Percentiles rank a stretch among this genome's conserved stretches.
Conservation (phyloP, 2,797 vertebrate genomes). For the Podargus strigoides region DNA sequence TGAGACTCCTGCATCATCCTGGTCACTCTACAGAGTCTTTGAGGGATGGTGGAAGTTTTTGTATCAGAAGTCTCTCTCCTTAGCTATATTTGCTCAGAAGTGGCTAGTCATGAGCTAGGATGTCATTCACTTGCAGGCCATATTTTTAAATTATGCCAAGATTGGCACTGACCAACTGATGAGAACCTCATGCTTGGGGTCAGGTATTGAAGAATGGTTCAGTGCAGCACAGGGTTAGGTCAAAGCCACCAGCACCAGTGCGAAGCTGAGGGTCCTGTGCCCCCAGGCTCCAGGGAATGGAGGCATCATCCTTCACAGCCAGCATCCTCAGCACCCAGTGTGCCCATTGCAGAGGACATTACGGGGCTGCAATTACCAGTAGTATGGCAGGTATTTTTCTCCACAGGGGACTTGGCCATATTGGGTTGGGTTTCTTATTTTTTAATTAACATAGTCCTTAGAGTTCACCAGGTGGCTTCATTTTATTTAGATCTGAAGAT, state of each 20-base stretch:
- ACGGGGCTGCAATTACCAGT: neutral
- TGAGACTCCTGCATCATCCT: neutral
- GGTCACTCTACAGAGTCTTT: neutral
- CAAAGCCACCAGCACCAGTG: accelerated
- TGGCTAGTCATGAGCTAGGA: accelerated
- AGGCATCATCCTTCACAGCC: neutral
- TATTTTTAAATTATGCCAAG: neutral
- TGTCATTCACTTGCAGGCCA: neutral
- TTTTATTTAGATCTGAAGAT: neutral
- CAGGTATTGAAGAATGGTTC: neutral
- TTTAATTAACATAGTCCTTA: neutral
- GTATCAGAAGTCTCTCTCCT: neutral
- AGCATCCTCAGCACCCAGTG: neutral
- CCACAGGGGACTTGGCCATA: neutral
- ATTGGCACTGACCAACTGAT: neutral
- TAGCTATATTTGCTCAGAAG: neutral
- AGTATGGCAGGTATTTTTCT: neutral
- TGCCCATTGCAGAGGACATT: neutral
- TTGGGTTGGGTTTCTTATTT: neutral
- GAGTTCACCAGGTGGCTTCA: neutral
- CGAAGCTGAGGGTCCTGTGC: accelerated
- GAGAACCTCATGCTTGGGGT: neutral
- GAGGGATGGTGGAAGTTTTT: neutral
- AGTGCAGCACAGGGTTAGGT: neutral
- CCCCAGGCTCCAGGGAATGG: accelerated